Evolutionary conservation across 2,888 invertebrate species (phyloP).

Genomic region (Ophioninae sp.): DNA sequence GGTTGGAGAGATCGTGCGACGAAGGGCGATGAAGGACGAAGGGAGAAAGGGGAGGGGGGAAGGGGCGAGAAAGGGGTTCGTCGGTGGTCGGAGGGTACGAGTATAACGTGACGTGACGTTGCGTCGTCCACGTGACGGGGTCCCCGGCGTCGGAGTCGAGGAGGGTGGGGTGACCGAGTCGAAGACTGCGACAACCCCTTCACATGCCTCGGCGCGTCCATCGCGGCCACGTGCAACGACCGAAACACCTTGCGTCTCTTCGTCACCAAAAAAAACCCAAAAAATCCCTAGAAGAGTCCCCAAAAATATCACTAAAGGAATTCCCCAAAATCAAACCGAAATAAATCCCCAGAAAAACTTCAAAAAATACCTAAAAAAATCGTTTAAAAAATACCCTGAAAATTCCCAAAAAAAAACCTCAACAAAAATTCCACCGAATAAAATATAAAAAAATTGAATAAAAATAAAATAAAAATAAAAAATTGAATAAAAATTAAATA

Average conservation of each 20-base stretch:
- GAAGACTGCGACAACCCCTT: conserved; percentile 74
- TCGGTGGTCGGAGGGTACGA: conserved; percentile 29
- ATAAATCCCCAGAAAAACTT: no score
- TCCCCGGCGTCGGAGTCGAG: conserved; percentile 68
- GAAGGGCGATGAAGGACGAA: neutral
- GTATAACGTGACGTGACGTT: conserved; percentile 63
- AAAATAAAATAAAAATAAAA: no score
- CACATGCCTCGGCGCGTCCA: conserved; percentile 76
- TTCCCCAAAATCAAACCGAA: neutral
- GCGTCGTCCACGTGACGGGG: conserved; percentile 76
- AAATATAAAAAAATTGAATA: no score
- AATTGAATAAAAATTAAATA: no score
- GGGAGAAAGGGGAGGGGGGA: neutral
- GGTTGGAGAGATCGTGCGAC: neutral
- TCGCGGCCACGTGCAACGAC: conserved; percentile 72
- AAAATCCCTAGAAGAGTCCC: neutral
- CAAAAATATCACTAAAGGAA: neutral
- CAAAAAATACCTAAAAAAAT: no score
- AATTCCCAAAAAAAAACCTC: no score
- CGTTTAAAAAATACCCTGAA: no score
- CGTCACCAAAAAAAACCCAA: conserved; percentile 4
- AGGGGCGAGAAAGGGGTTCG: neutral
- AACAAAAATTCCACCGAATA: no score
- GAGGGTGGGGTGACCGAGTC: conserved; percentile 69
- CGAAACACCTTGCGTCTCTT: conserved; percentile 48